These are phyloP conservation scores for Ametastegia equiseti DNA, from an alignment of 2,888 invertebrate genomes.

Conservation along the genomic window DNA sequence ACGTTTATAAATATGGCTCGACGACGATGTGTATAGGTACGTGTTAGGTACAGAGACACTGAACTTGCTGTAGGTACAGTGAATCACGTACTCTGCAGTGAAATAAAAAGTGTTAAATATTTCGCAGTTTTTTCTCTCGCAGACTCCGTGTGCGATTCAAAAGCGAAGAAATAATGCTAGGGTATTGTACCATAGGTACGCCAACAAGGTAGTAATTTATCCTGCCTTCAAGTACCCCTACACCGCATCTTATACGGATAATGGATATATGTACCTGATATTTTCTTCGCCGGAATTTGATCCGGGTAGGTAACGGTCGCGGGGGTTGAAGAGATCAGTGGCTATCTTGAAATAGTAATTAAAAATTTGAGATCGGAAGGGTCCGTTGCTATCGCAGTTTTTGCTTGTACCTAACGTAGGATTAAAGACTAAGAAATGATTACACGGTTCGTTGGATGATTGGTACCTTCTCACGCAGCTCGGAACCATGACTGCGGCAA, in stretches of 20 bases:
- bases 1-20: constrained; percentile 5
- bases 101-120: constrained; percentile 8
- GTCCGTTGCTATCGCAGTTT: constrained; percentile 18
- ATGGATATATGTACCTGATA: too few species aligned
- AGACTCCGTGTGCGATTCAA: neutral
- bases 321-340: neutral
- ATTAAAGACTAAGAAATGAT: constrained; percentile 42
- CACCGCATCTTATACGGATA: neutral
- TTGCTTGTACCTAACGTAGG: constrained; percentile 4
- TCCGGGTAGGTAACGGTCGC: constrained; percentile 25
- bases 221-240: neutral
- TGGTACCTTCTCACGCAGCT: constrained; percentile 34
- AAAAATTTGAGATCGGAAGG: constrained; percentile 27
- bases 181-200: neutral
- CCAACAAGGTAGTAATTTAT: constrained; percentile 2
- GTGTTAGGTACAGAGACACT: neutral
- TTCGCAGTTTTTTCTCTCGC: neutral
- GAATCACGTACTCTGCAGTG: neutral
- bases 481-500: constrained; percentile 32
- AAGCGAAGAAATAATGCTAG: neutral
- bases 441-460: constrained; percentile 45
- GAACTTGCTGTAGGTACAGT: neutral
- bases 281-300: constrained; percentile 10
- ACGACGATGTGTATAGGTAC: constrained; percentile 7
- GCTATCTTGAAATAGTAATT: constrained; percentile 34